phyloP scores from a whole-genome alignment of 2,888 invertebrate genomes.

The Drymonia ruficornis region DNA sequence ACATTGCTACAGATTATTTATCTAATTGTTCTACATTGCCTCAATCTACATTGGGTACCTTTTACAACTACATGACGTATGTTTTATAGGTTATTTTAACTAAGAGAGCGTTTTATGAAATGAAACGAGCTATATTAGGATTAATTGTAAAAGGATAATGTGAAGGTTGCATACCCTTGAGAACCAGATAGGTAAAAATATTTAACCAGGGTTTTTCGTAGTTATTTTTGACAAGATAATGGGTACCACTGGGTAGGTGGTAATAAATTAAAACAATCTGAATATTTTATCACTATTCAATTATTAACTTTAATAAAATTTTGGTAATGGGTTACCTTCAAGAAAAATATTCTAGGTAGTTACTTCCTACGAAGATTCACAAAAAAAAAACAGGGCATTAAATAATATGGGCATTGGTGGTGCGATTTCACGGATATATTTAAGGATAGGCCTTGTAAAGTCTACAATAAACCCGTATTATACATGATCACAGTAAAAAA shows the following conservation, averaged over 20 bases:
- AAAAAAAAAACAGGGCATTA: neutral
- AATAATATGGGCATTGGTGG: constrained; percentile 49
- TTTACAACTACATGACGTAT: neutral
- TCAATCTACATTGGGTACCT: neutral
- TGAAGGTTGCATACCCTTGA: constrained; percentile 28
- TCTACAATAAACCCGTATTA: neutral
- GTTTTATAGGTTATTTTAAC: neutral
- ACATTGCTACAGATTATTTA: too few relatives aligned
- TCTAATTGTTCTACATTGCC: too few relatives aligned
- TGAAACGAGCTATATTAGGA: neutral
- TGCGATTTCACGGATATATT: constrained; percentile 59
- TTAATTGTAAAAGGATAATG: neutral
- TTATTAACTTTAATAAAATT: neutral
- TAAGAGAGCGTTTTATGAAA: neutral
- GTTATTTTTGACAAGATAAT: too few relatives aligned
- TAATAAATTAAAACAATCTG: too few relatives aligned
- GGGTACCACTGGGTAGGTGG: too few relatives aligned
- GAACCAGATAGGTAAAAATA: constrained; percentile 10
- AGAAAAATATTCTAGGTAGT: neutral
- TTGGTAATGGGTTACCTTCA: too few relatives aligned
- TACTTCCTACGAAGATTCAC: constrained; percentile 28
- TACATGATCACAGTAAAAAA: neutral
- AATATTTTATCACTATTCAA: neutral
- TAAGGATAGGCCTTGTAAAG: neutral
- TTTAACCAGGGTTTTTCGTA: too few relatives aligned